Evolutionary conservation across 1,140 invertebrate species (phyloP), one percentile per base, ranked within the genome.

Genomic region (Lepidurus couesii): DNA sequence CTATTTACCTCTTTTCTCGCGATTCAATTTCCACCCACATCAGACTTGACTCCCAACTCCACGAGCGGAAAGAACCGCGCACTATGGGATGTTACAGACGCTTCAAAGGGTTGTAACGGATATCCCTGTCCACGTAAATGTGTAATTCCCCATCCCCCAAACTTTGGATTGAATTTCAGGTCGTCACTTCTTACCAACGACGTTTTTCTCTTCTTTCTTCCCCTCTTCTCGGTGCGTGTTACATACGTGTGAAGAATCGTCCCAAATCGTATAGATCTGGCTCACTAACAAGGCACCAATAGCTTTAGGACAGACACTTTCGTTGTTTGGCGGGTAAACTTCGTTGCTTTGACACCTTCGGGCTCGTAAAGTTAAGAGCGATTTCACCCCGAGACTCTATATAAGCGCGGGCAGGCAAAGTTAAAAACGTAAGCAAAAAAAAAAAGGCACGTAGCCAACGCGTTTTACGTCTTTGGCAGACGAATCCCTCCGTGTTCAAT

Each of bases 11-110:
- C 34, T 34, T 34, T 21, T 13, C 21, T 16, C 13, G 53, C 53
- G 13, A 65, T 65, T 65, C 53, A 65, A 65, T 65, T 65, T 65
- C 53, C 53, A 65, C 53, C 9, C 53, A 65, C 53, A 21, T 65
- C 53, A 65, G 53, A 9, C 53, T 34, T 34, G 34, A 16, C 13
- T 65, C 21, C 7, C 16, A 65, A 47, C 45, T 47, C 7, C 16
- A 47, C 3, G 16, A 47, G 16, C 16, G 45, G 45, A 47, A 10
- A 4, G 34, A 34, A 2, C 34, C 34, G 34, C 34, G 34, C 34
- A 34, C 34, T 34, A 34, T 34, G 34, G 34, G 34, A 34, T 4
- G 34, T 34, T 34, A 34, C 4, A 34, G 34, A 3, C 34, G 34
- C 34, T 34, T 34, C 4, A 34, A 34, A 34, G 34, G 34, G 3